Evolutionary conservation across 2,797 vertebrate species (phyloP).

Genomic region (Synaphobranchus kaupii): DNA sequence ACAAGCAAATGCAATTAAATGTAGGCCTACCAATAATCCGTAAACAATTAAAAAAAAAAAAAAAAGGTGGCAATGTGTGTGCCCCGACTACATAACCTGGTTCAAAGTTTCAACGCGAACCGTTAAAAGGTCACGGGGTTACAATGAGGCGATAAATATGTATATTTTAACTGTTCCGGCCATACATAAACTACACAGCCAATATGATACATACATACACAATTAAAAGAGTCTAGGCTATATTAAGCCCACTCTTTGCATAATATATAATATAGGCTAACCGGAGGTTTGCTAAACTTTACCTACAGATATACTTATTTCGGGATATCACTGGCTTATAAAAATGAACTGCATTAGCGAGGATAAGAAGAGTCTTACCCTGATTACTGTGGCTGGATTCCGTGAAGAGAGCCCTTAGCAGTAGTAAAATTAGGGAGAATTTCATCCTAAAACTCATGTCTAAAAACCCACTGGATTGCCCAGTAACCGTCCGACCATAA

Average conservation of each 20-base stretch:
- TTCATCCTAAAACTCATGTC: constrained; percentile 69
- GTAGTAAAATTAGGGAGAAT: constrained; percentile 66
- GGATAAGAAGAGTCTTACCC: constrained; percentile 62
- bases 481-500: constrained; percentile 34
- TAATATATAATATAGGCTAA: not conserved
- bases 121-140: not conserved
- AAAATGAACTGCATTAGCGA: not conserved
- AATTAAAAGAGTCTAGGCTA: not conserved
- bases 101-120: not conserved
- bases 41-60: not conserved
- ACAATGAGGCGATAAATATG: not conserved
- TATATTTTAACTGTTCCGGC: not conserved
- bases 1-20: not conserved
- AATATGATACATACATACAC: not conserved
- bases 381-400: constrained; percentile 72
- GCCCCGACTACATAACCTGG: not conserved
- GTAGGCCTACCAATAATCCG: too few species aligned
- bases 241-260: not conserved
- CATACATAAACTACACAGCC: not conserved
- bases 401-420: constrained; percentile 67
- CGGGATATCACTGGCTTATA: not conserved
- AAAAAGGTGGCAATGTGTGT: not conserved
- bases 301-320: not conserved
- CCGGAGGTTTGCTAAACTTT: not conserved
- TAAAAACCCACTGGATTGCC: constrained; percentile 55